phyloP scores from a whole-genome alignment of 2,888 invertebrate species.

The Neelides folsomi region DNA sequence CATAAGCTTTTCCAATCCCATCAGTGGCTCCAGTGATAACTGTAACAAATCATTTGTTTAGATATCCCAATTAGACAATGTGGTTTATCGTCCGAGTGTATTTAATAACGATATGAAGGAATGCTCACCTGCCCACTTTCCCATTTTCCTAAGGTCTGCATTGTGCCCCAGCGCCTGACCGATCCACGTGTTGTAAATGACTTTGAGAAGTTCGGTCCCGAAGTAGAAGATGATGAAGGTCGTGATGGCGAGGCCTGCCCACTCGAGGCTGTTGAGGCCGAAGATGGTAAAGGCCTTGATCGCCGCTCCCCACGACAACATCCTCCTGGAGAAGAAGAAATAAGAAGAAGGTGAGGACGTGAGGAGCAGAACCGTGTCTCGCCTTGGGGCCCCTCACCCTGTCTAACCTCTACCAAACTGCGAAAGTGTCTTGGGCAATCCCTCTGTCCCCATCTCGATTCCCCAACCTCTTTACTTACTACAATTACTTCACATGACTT shows the following conservation, averaged over 20 bases:
- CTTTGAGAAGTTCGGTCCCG: conserved; percentile 26
- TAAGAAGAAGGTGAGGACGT: too few relatives aligned
- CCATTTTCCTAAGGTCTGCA: conserved; percentile 51
- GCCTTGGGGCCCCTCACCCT: too few relatives aligned
- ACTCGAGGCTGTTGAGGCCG: conserved; percentile 30
- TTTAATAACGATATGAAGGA: too few relatives aligned
- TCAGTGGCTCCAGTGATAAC: conserved; percentile 82
- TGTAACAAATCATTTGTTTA: too few relatives aligned
- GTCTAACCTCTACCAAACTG: too few relatives aligned
- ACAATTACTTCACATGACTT: too few relatives aligned
- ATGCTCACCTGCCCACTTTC: conserved; percentile 66
- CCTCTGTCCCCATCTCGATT: too few relatives aligned
- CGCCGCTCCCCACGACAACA: conserved; percentile 32
- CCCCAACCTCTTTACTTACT: too few relatives aligned
- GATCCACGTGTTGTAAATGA: conserved; percentile 35
- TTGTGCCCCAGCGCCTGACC: conserved; percentile 44
- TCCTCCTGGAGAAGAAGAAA: background rate
- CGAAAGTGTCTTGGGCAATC: too few relatives aligned
- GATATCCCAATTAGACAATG: too few relatives aligned
- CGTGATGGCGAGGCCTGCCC: conserved; percentile 30
- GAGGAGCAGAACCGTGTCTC: too few relatives aligned
- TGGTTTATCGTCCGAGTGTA: too few relatives aligned
- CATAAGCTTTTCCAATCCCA: conserved; percentile 81
- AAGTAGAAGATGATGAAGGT: conserved; percentile 32
- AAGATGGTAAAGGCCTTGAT: conserved; percentile 31